Conservation (phyloP, 2,797 vertebrate species). For the Champsocephalus gunnari region DNA sequence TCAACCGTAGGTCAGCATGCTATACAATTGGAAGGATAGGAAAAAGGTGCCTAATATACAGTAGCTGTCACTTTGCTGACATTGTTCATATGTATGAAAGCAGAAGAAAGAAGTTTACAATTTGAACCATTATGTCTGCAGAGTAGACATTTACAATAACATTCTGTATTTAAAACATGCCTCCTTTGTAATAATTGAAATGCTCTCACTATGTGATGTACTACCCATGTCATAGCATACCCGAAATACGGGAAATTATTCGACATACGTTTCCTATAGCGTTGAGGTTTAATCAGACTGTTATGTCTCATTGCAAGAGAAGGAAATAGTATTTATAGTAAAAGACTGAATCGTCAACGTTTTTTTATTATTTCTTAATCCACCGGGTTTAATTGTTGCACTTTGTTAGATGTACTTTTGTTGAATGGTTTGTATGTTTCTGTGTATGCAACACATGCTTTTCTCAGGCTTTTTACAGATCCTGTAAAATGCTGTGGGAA, state of each 20-base stretch:
- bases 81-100: neutral
- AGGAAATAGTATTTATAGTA: neutral
- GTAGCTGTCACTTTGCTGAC: neutral
- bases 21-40: neutral
- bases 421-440: neutral
- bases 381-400: neutral
- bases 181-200: neutral
- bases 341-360: neutral
- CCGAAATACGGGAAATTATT: constrained; percentile 21
- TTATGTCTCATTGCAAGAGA: neutral
- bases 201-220: neutral
- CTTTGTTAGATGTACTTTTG: neutral
- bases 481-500: neutral
- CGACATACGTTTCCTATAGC: constrained; percentile 1
- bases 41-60: neutral
- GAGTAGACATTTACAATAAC: neutral
- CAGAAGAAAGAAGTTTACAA: neutral
- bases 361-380: neutral
- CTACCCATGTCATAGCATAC: neutral
- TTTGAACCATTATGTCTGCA: neutral
- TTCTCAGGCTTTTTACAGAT: neutral
- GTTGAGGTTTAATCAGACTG: constrained; percentile 8
- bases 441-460: neutral
- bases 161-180: neutral
- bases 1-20: neutral